Percentiles rank a stretch among this genome's conserved stretches.
Conservation (phyloP, 2,888 invertebrate species). For the Lithophane socia region DNA sequence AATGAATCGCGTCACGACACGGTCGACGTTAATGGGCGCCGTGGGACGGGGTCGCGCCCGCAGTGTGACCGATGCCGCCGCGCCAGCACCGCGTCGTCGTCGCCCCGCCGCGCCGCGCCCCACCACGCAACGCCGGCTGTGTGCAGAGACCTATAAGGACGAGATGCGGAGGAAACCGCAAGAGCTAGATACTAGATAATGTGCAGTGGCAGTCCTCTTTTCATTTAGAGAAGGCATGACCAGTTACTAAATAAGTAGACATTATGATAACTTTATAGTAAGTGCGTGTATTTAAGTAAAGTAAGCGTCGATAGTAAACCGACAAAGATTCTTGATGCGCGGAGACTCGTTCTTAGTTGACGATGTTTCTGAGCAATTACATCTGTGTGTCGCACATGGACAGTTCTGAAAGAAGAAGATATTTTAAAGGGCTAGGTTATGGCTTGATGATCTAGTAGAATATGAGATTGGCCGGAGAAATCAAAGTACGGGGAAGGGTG, state of each 20-base stretch:
- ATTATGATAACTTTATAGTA: not conserved
- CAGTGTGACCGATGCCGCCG: too few species aligned
- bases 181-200: too few species aligned
- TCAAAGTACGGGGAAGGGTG: too few species aligned
- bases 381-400: slow-evolving; percentile 58
- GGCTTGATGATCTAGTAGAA: not conserved
- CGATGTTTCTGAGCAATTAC: slow-evolving; percentile 36
- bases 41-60: too few species aligned
- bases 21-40: too few species aligned
- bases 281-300: slow-evolving; percentile 68
- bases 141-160: too few species aligned
- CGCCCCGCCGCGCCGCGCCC: too few species aligned
- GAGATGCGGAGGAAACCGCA: too few species aligned
- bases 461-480: too few species aligned
- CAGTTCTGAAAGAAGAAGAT: slow-evolving; percentile 65
- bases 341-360: slow-evolving; percentile 43
- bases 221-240: not conserved
- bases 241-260: not conserved
- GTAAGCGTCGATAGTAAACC: slow-evolving; percentile 83
- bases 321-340: slow-evolving; percentile 73
- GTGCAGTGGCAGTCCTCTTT: not conserved
- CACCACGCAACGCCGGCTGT: too few species aligned
- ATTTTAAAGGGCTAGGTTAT: not conserved
- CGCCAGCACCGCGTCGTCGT: too few species aligned
- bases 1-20: too few species aligned